Percentiles rank a stretch among this genome's conserved stretches.
Evolutionary conservation across 1,140 invertebrate species (phyloP).

Genomic region (Trialeurodes vaporariorum): DNA sequence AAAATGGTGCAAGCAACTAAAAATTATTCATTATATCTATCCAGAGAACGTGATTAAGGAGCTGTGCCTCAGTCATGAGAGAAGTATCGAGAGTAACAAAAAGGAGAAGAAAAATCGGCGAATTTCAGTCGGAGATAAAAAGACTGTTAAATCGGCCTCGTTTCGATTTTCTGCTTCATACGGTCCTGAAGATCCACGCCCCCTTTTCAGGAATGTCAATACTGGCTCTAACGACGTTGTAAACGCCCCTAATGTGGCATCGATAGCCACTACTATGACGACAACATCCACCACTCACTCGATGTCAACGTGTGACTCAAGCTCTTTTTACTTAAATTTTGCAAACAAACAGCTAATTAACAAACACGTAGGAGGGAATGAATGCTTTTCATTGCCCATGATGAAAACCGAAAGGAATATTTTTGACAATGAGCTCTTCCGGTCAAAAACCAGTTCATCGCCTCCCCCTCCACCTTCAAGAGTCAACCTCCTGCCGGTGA

Average conservation of each 20-base stretch:
- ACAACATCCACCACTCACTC: constrained; percentile 8
- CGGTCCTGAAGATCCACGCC: constrained; percentile 14
- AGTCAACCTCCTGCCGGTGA: neutral
- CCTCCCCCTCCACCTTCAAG: neutral
- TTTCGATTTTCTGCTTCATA: constrained; percentile 21
- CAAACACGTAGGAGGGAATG: constrained; percentile 9
- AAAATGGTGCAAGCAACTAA: constrained; percentile 20
- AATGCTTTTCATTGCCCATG: constrained; percentile 9
- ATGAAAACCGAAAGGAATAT: constrained; percentile 5
- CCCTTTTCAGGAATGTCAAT: constrained; percentile 10
- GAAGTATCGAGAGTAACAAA: constrained; percentile 4
- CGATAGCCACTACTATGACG: neutral
- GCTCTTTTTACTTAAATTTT: constrained; percentile 6
- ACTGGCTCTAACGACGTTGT: neutral
- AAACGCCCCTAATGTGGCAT: neutral
- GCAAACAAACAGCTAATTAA: constrained; percentile 1
- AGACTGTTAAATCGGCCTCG: constrained; percentile 21
- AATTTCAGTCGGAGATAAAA: constrained; percentile 21
- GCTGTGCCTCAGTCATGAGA: neutral
- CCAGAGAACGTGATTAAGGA: constrained; percentile 11
- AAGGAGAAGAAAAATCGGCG: constrained; percentile 16
- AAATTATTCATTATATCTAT: constrained; percentile 23
- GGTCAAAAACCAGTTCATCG: neutral
- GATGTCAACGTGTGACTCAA: constrained; percentile 11
- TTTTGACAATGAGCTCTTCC: constrained; percentile 10